Evolutionary conservation across 2,888 invertebrate genomes (phyloP).

Genomic region (Panzeria rudis): DNA sequence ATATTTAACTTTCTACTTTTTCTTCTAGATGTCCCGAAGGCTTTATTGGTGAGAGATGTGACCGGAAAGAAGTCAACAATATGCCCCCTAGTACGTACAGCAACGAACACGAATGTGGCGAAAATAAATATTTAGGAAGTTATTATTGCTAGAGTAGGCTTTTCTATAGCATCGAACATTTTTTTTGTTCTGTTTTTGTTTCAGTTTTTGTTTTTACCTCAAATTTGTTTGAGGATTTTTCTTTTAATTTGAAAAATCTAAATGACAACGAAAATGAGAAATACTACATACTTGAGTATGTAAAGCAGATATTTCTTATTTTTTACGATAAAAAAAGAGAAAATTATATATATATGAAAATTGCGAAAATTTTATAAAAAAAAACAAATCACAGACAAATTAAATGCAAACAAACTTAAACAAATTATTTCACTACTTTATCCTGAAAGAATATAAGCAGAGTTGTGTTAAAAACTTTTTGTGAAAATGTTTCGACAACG

Average conservation of each 20-base stretch:
- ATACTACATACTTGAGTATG: background rate
- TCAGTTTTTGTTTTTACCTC: slow-evolving; percentile 31
- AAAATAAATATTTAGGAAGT: slow-evolving; percentile 82
- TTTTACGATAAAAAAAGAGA: background rate
- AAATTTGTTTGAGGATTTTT: slow-evolving; percentile 53
- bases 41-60: slow-evolving; percentile 82
- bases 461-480: background rate
- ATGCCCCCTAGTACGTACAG: slow-evolving; percentile 84
- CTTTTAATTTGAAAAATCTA: slow-evolving; percentile 20
- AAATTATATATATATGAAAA: background rate
- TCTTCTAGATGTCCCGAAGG: slow-evolving; percentile 82
- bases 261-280: slow-evolving; percentile 31
- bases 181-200: slow-evolving; percentile 51
- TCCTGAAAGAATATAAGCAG: slow-evolving; percentile 6
- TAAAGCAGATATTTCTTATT: slow-evolving; percentile 17
- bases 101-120: slow-evolving; percentile 83
- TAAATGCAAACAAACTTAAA: background rate
- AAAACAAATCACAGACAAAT: background rate
- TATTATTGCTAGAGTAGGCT: slow-evolving; percentile 84
- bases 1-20: background rate
- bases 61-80: slow-evolving; percentile 80
- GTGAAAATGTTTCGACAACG: background rate
- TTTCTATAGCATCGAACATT: slow-evolving; percentile 83
- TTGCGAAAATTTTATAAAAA: background rate
- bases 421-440: background rate